phyloP scores from a whole-genome alignment of 2,113 vertebrate genomes.

The Pelvicachromis taeniatus region DNA sequence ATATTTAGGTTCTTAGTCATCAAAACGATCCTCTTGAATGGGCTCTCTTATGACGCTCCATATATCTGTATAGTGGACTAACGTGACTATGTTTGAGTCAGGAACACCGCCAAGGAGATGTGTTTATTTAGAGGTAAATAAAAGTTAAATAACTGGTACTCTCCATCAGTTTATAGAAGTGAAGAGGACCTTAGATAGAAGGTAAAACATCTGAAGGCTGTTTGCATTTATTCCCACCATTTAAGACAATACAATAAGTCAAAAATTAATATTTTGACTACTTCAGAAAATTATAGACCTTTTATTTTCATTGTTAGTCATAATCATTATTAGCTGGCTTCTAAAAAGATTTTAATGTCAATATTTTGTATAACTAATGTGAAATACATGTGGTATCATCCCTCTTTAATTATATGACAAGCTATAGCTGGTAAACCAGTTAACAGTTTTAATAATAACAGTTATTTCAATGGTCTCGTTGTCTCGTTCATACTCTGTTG shows the following conservation, averaged over 20 bases:
- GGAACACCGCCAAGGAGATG: accelerated
- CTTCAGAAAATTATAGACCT: neutral
- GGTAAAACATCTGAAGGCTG: neutral
- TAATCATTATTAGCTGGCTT: neutral
- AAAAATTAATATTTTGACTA: neutral
- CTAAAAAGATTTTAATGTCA: neutral
- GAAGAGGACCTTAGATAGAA: neutral
- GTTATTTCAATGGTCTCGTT: neutral
- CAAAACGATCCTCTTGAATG: neutral
- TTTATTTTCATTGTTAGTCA: neutral
- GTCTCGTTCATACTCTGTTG: neutral
- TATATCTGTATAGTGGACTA: neutral
- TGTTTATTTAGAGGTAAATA: accelerated
- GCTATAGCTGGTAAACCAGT: neutral
- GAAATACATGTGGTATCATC: neutral
- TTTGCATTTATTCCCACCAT: neutral
- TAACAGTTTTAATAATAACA: neutral
- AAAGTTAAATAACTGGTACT: accelerated
- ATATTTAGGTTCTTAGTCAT: neutral
- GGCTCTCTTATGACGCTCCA: accelerated
- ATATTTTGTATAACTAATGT: neutral
- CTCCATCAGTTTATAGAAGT: neutral
- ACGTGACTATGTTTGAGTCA: neutral
- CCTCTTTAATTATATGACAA: neutral
- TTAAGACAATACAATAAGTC: neutral